Conservation (phyloP, 2,113 vertebrate genomes). For the Ophiodon elongatus region DNA sequence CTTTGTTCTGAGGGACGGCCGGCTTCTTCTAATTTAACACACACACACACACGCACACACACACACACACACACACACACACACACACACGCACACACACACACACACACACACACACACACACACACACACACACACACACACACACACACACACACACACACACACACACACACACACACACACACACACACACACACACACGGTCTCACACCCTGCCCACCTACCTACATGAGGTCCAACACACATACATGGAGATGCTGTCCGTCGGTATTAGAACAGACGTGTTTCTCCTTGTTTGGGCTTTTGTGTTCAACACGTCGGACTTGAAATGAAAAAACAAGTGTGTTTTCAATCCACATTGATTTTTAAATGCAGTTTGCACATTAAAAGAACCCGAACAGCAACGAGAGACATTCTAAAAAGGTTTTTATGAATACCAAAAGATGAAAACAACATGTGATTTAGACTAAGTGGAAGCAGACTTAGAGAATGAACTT, state of each 20-base stretch:
- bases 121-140: background rate
- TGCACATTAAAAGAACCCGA: background rate
- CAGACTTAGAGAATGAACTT: too few species aligned
- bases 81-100: constrained; percentile 32
- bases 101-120: background rate
- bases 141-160: constrained; percentile 20
- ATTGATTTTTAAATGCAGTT: background rate
- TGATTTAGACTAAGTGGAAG: background rate
- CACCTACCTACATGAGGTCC: background rate
- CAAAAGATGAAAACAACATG: background rate
- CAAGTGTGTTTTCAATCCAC: background rate
- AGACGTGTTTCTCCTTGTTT: background rate
- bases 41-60: constrained; percentile 29
- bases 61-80: background rate
- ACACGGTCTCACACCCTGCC: background rate
- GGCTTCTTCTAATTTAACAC: constrained; percentile 47
- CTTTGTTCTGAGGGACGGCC: constrained; percentile 56
- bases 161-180: constrained; percentile 8
- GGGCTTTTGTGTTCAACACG: background rate
- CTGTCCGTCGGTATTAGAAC: background rate
- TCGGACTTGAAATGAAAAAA: background rate
- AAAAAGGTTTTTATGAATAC: background rate
- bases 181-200: constrained; percentile 4
- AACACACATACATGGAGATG: background rate
- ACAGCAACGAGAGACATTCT: background rate